Conservation (phyloP, 2,888 invertebrate genomes). For the Apodemia hepburni region DNA sequence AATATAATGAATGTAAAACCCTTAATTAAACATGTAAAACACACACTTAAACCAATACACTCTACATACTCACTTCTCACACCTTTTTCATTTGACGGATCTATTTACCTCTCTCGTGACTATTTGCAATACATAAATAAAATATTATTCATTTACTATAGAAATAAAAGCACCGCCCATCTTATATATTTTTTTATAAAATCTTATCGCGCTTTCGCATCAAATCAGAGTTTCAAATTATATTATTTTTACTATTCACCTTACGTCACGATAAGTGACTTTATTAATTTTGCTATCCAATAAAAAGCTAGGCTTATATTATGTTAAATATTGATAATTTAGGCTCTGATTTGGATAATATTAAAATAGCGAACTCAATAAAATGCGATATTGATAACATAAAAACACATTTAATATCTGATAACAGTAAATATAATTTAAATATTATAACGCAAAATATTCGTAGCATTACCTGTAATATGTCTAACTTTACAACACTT, state of each 20-base stretch:
- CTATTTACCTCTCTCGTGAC: not conserved
- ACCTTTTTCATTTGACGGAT: not conserved
- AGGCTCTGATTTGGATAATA: conserved; percentile 2
- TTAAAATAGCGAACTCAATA: not conserved
- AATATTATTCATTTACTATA: not conserved
- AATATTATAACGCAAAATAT: conserved; percentile 30
- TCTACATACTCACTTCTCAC: too few species aligned
- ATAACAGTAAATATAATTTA: not conserved
- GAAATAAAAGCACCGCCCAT: too few species aligned
- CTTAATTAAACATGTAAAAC: not conserved
- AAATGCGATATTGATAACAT: not conserved
- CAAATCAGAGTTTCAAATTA: not conserved
- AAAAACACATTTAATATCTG: not conserved
- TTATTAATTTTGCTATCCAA: not conserved
- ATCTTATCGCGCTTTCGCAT: not conserved
- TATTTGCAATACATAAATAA: not conserved
- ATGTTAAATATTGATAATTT: not conserved
- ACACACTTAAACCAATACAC: too few species aligned
- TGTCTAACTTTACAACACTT: conserved; percentile 27
- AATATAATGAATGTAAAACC: not conserved
- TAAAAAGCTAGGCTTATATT: not conserved
- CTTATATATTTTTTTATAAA: not conserved
- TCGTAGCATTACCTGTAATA: conserved; percentile 32
- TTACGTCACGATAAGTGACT: not conserved
- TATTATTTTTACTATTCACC: not conserved